Evolutionary conservation across 2,888 invertebrate species (phyloP).

Genomic region (Creontiades dilutus): DNA sequence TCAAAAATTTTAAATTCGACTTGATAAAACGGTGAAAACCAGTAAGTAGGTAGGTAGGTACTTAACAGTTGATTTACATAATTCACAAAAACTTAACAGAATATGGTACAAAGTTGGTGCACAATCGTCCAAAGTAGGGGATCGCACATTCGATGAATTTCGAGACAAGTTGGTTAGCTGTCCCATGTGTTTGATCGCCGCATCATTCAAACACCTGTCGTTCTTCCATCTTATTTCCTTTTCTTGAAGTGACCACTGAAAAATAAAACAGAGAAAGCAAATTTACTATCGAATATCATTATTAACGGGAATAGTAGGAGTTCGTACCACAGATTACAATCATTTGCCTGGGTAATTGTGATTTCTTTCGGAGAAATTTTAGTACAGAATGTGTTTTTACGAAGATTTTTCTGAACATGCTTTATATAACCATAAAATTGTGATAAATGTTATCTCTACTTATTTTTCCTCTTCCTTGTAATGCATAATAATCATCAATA

Average conservation of each 20-base stretch:
- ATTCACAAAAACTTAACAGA: slow-evolving; percentile 25
- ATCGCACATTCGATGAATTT: not conserved
- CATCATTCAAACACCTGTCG: not conserved
- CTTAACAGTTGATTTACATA: not conserved
- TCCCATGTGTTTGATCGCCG: not conserved
- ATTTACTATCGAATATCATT: no score
- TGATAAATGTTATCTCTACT: no score
- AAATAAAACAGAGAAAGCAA: not conserved
- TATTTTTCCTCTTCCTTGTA: no score
- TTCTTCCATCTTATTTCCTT: slow-evolving; percentile 27
- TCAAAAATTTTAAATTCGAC: not conserved
- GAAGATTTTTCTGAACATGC: no score
- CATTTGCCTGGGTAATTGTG: no score
- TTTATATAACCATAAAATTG: no score
- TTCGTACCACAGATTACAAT: no score
- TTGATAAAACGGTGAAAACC: not conserved
- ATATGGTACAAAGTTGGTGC: slow-evolving; percentile 24
- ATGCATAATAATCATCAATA: no score
- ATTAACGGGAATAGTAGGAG: no score
- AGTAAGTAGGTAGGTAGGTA: no score
- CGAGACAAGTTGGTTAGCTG: not conserved
- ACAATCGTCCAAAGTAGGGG: not conserved
- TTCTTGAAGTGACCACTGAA: slow-evolving; percentile 64
- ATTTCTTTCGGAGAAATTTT: no score
- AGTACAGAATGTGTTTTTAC: no score